Evolutionary conservation across 1,140 invertebrate species (phyloP).

Genomic region (Meloidogyne hapla): DNA sequence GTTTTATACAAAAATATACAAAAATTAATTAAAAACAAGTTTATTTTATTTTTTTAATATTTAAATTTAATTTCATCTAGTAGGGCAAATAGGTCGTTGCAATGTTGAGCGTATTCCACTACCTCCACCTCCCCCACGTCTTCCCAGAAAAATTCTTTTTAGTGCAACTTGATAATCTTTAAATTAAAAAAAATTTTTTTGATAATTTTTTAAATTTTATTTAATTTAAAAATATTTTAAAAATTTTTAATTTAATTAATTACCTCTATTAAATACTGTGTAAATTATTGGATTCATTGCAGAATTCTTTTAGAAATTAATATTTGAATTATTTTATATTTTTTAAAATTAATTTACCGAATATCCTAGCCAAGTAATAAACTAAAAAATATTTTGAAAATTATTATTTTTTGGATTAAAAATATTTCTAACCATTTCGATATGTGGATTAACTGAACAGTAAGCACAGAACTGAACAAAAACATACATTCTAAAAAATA

Average conservation of each 20-base stretch:
- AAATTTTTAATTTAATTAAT: neutral
- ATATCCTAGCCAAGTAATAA: conserved; percentile 64
- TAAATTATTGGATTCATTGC: conserved; percentile 64
- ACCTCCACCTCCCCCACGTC: neutral
- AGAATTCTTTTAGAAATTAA: conserved; percentile 41
- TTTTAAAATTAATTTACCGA: neutral
- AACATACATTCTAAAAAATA: conserved; percentile 58
- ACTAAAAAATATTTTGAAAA: conserved; percentile 26
- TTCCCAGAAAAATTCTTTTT: conserved; percentile 54
- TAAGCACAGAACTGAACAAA: conserved; percentile 58
- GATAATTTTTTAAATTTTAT: conserved; percentile 61
- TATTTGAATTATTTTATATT: neutral
- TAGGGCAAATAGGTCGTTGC: neutral
- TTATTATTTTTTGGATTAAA: neutral
- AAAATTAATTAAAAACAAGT: neutral
- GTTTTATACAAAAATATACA: neutral
- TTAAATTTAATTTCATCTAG: neutral
- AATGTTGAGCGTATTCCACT: conserved; percentile 1
- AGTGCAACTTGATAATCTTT: conserved; percentile 64
- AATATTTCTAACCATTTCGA: conserved; percentile 53
- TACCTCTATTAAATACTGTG: conserved; percentile 46
- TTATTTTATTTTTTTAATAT: neutral
- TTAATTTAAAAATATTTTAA: neutral
- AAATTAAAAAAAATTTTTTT: too few species aligned
- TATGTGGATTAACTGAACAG: conserved; percentile 58